Evolutionary conservation across 1,140 invertebrate species (phyloP), one percentile per base, ranked within the genome.

Genomic region (Marisa cornuarietis): DNA sequence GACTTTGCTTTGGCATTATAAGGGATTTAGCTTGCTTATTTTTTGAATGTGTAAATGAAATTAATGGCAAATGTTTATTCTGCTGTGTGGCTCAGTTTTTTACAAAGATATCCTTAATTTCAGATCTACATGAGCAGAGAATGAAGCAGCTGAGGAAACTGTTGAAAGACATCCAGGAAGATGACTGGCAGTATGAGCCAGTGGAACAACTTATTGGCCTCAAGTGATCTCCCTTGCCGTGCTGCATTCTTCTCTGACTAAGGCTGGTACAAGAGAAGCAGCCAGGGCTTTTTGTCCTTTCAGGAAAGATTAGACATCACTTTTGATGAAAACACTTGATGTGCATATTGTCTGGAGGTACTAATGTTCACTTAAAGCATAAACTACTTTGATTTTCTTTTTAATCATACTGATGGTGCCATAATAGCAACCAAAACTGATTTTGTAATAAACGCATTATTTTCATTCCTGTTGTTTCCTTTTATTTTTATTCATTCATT

Each of bases 171-270:
- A 58, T 87, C 3, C 75, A 79, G 20, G 84, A 87, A 51, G 82
- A 85, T 83, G 82, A 85, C 74, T 87, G 86, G 86, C 65, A 81
- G 74, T 87, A 87, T 83, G 78, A 83, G 66, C 71, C 82, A 49
- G 80, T 83, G n/a, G 83, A 87, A 58, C 82, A 85, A 76, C 71
- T 87, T 31, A 85, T 85, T 65, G 86, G 86, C 16, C 79, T 87
- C 61, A 80, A 85, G 73, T 84, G 73, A 82, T 62, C 10, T 63
- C 18, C 49, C 52, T 11, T 75, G 65, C 51, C 54, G 31, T 51
- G 24, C 31, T 20, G 24, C 18, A 14, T 10, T 71, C 22, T 68
- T 68, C n/a, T 68, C 66, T 68, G 22, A 58, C 8, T 14, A 14
- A 54, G 14, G 54, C 16, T 18, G 54, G 52, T 58, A 58, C 11